Base-by-base conservation (phyloP, 1,140 invertebrate genomes). In the Rhagoletis zephyria region DNA sequence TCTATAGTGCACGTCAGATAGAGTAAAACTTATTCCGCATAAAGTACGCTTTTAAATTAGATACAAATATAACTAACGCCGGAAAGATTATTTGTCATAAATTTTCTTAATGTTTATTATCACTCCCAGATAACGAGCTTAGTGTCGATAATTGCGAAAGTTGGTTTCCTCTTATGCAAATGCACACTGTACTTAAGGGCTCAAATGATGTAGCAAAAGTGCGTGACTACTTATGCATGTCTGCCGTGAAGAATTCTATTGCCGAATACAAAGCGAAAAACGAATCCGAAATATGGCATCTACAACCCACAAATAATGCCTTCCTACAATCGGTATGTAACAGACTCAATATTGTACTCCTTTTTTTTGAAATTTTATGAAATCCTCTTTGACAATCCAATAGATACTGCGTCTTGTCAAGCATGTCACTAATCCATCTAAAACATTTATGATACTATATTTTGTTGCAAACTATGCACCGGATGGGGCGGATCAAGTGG, bases 401-500 rank as follows among this genome's bases (percentile, higher is more conserved):
- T 60, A 91, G 90, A 89, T 93, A 1, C 88, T 92, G 0, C 90
- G 92, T 2, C 85, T 93, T 59, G 89, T 92, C 0, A 88, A 89
- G 10, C 89, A 90, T 48, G 89, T 93, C 0, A 88, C 89, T 9
- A 91, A 88, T 87, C 90, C 89, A 6, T 89, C 87, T 12, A 93
- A 92, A 70, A 89, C 88, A 6, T 90, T 93, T 40, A 85, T 91
- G 7, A 92, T 93, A 67, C 88, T 93, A 16, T 93, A 93, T 81
- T 92, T 91, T 87, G 91, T 93, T 0, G 88, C 90, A 0, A 91
- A 89, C 86, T 90, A 93, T 88, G 91, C 92, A 0, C 90, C 91
- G 0, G 89, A 91, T 16, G 94, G 94, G 4, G 94, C 94, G 12
- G 94, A 95, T 90, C 94, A 95, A 91, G 94, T 95, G 7, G 94